These are phyloP conservation scores for Heterotilapia buettikoferi DNA, from an alignment of 2,113 vertebrate genomes.

Conservation along the genomic window DNA sequence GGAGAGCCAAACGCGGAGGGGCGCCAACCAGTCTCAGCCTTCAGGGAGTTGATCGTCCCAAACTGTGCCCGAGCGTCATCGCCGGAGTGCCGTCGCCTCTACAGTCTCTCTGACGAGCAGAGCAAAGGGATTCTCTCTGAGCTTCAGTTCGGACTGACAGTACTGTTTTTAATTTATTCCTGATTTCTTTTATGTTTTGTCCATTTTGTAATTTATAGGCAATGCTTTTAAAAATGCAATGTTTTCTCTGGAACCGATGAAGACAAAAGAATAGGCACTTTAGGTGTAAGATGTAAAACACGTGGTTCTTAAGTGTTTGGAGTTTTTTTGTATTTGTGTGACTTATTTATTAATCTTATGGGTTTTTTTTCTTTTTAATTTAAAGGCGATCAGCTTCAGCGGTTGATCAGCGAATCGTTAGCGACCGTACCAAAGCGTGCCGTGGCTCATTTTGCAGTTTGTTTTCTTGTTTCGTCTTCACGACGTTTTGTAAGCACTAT, in stretches of 20 bases:
- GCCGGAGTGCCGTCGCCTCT: slow-evolving; percentile 47
- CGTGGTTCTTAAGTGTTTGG: slow-evolving; percentile 58
- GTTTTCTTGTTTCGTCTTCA: slow-evolving; percentile 43
- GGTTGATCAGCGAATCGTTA: slow-evolving; percentile 33
- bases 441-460: slow-evolving; percentile 73
- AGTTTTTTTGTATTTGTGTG: slow-evolving; percentile 43
- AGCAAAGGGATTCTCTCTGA: slow-evolving; percentile 48
- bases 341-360: slow-evolving; percentile 60
- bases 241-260: slow-evolving; percentile 62
- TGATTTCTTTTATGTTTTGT: slow-evolving; percentile 23
- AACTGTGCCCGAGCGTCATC: slow-evolving; percentile 46
- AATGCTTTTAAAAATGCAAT: slow-evolving; percentile 71
- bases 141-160: slow-evolving; percentile 77
- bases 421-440: slow-evolving; percentile 87
- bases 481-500: slow-evolving; percentile 77
- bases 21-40: slow-evolving; percentile 78
- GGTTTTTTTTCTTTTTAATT: slow-evolving; percentile 7
- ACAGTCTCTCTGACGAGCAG: slow-evolving; percentile 72
- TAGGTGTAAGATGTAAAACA: slow-evolving; percentile 66
- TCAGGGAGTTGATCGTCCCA: slow-evolving; percentile 89
- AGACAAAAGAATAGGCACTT: slow-evolving; percentile 75
- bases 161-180: slow-evolving; percentile 52
- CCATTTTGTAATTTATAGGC: slow-evolving; percentile 29
- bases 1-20: slow-evolving; percentile 75
- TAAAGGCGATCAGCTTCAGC: not conserved